phyloP scores from a whole-genome alignment of 53 echinoderm and acorn worm genomes.

The Antedon mediterranea region DNA sequence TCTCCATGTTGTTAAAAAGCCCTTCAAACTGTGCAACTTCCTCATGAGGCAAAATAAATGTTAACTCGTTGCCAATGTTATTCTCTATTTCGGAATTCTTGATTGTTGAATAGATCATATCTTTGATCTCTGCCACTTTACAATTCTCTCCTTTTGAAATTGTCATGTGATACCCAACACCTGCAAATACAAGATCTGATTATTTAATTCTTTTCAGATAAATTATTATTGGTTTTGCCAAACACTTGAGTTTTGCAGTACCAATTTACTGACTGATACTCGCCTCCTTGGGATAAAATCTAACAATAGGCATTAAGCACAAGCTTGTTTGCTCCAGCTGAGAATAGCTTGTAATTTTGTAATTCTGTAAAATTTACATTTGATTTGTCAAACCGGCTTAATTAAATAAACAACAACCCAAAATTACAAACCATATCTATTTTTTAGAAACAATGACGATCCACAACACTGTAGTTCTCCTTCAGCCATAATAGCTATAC shows the following conservation, averaged over 20 bases:
- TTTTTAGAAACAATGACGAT: conserved; percentile 66
- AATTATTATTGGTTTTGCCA: no score
- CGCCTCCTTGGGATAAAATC: no score
- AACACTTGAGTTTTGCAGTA: no score
- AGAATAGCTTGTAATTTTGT: no score
- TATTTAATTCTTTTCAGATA: no score
- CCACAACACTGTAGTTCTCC: conserved; percentile 66
- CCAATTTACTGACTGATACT: no score
- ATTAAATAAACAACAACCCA: neutral
- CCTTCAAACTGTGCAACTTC: conserved; percentile 48
- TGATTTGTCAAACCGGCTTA: no score
- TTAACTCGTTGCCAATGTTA: conserved; percentile 58
- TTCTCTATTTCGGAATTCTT: conserved; percentile 43
- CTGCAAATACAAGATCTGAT: conserved; percentile 8
- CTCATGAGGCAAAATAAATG: conserved; percentile 55
- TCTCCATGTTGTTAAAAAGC: conserved; percentile 44
- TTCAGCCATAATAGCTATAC: conserved; percentile 69
- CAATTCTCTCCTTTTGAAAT: conserved; percentile 25
- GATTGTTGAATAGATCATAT: conserved; percentile 38
- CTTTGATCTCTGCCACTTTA: conserved; percentile 12
- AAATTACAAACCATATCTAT: conserved; percentile 52
- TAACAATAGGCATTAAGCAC: no score
- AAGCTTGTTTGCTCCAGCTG: no score
- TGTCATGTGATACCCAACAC: conserved; percentile 73
- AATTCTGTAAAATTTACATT: no score